Evolutionary conservation across 37 sponge, comb jelly and placozoan species (phyloP), one percentile per base, ranked within the genome.

Genomic region (Geodia barretti): DNA sequence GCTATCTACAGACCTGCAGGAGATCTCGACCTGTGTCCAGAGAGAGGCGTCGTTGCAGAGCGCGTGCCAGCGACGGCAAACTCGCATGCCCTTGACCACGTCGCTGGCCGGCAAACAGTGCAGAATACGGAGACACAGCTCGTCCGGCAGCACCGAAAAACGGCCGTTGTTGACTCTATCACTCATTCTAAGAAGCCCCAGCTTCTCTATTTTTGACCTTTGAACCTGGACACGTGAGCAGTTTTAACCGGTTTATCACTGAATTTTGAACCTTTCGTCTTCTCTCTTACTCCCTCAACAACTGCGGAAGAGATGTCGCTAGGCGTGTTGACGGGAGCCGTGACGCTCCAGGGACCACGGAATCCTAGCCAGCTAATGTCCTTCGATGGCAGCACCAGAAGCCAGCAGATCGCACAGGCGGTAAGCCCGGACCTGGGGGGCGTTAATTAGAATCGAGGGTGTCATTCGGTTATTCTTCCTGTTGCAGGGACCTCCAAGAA

Each of bases 401-500:
- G 54, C 54, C 7, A 47, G 54, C 54, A 47, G 14, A 47, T 47
- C 54, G 54, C 14, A 17, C 54, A 47, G 14, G 54, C 54, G 7
- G 54, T 47, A 17, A 47, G 54, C 14, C 7, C 7, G 11, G 7
- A 5, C 8, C 5, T 65, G 67, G 67, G 7, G 67, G 28, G 67
- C 31, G 19, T 25, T 65, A 65, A 65, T 21, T 65, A 65, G 67
- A 65, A n/a, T n/a, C n/a, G n/a, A n/a, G 54, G 7, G 54, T 17
- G 7, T 17, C 54, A 17, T 47, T 47, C 40, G 0, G n/a, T 38
- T 14, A 25, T 34, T 23, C 11, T 1, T 42, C 0, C 41, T 42
- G 4, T 40, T 77, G 7, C 74, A 95, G 95, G 96, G 91, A 4
- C 94, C 92, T 0, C 93, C 97, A 5, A 60, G 99, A 3, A 88